A percentile compares a stretch with the other conserved stretches of the same genome.
phyloP scores from a whole-genome alignment of 2,797 vertebrate species.

The Sarcophilus harrisii region DNA sequence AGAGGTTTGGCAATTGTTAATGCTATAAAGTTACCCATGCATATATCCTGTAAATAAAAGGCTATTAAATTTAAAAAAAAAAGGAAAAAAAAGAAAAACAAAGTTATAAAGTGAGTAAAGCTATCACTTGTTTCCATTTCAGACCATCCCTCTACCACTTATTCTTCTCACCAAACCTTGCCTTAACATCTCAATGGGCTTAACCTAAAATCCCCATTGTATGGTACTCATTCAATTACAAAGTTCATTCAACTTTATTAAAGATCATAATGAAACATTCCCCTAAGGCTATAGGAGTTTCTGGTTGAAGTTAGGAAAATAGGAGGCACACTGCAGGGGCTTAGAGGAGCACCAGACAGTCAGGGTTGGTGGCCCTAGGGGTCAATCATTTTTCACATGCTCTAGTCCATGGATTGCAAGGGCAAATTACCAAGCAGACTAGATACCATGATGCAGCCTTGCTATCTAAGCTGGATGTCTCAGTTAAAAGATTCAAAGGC shows the following conservation, averaged over 20 bases:
- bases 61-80: too few species aligned
- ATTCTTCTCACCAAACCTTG: background rate
- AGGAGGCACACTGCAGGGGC: constrained; percentile 53
- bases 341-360: constrained; percentile 69
- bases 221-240: constrained; percentile 70
- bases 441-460: constrained; percentile 32
- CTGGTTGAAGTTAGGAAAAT: constrained; percentile 51
- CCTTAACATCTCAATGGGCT: constrained; percentile 56
- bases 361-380: constrained; percentile 74
- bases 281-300: constrained; percentile 68
- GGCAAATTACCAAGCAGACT: constrained; percentile 55
- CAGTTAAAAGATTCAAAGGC: constrained; percentile 54
- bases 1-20: too few species aligned
- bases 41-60: too few species aligned
- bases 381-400: constrained; percentile 74
- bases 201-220: constrained; percentile 62
- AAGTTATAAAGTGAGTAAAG: background rate
- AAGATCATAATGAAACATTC: constrained; percentile 75
- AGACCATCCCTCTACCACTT: constrained; percentile 2
- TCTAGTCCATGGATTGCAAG: constrained; percentile 66
- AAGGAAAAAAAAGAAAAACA: too few species aligned
- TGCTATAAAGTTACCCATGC: too few species aligned
- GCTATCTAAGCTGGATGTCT: constrained; percentile 64
- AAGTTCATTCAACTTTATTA: constrained; percentile 73
- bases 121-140: constrained; percentile 10